phyloP scores from a whole-genome alignment of 2,888 invertebrate species.

The Rhorus exstirpatorius region DNA sequence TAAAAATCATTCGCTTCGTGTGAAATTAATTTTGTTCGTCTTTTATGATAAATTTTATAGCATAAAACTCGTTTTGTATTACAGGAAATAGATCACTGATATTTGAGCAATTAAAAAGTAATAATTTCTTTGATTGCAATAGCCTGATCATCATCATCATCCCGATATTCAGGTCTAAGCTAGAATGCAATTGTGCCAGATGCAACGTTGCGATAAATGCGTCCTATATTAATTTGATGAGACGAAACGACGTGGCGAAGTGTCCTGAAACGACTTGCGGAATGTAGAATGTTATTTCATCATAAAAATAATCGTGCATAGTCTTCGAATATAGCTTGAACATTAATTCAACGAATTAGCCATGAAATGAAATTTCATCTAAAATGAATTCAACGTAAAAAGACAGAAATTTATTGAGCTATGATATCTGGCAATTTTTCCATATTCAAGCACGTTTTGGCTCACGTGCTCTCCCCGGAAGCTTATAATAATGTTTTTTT shows the following conservation, averaged over 20 bases:
- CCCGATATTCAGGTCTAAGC: constrained; percentile 3
- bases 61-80: neutral
- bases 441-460: too few relatives aligned
- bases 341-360: neutral
- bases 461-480: too few relatives aligned
- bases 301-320: neutral
- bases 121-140: neutral
- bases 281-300: neutral
- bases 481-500: too few relatives aligned
- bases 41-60: neutral
- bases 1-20: neutral
- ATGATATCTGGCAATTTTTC: too few relatives aligned
- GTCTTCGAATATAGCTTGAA: neutral
- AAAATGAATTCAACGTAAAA: too few relatives aligned
- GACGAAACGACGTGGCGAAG: neutral
- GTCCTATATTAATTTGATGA: constrained; percentile 39
- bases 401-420: too few relatives aligned
- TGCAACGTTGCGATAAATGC: constrained; percentile 9
- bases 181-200: neutral
- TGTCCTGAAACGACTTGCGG: neutral
- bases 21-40: neutral
- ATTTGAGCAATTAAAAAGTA: neutral
- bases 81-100: neutral
- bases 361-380: too few relatives aligned
- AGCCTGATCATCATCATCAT: neutral